Evolutionary conservation across 2,888 invertebrate species (phyloP), one percentile per base, ranked within the genome.

Genomic region (Aleiodes alternator): DNA sequence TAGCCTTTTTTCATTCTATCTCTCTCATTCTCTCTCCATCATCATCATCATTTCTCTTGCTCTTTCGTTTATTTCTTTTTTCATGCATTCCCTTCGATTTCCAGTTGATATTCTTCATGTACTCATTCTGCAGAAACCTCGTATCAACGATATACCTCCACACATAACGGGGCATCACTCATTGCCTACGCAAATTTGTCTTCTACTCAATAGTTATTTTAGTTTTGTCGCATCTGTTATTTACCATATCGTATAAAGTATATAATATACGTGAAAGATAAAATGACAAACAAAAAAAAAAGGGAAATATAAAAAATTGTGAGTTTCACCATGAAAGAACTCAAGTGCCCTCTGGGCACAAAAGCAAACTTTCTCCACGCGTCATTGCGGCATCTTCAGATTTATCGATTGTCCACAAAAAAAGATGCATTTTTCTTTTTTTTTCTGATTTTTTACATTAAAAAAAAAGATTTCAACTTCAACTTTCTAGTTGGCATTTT

Each of bases 1-100:
- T 77, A 71, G 6, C 43, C 75, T 73, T 76, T 59, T 76, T 76
- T 73, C 75, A 73, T 76, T 73, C 72, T 76, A 73, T 75, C 16
- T 66, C 59, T 70, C 66, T 72, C 57, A 57, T 69, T 72, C 73
- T 73, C 55, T 50, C 74, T 69, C 68, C 43, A 23, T 23, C 16
- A 66, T 68, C 43, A 31, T 38, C 29, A 59, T 74, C 56, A 51
- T 29, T 59, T 57, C 57, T 48, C 34, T 64, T 43, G 7, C 34
- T 34, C 34, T 34, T 9, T 16, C 16, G 64, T 16, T 64, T 43
- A 34, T 23, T 23, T 23, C 23, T 23, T 48, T 64, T 64, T 48
- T 23, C 61, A 14, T 43, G 14, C 14, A 48, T 48, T 48, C 64
- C 23, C 43, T 43, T 43, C 43, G 43, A 43, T 43, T 43, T 11